These are phyloP conservation scores for Hypomecis punctinalis DNA, from an alignment of 2,888 invertebrate genomes.

Conservation along the genomic window DNA sequence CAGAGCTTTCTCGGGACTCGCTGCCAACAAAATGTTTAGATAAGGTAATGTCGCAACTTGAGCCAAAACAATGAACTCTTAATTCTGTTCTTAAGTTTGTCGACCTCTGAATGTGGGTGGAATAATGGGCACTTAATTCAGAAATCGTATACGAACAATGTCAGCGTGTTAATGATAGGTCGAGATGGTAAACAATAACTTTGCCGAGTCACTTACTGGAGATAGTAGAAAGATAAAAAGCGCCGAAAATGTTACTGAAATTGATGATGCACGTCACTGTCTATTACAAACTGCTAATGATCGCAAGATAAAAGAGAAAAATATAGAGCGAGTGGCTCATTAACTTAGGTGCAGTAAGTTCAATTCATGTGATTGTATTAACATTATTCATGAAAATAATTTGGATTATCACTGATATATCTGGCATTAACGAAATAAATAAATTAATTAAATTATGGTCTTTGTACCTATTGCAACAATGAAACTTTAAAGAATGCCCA, in stretches of 20 bases:
- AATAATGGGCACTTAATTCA: slow-evolving; percentile 47
- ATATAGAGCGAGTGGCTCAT: no score
- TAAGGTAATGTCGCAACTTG: slow-evolving; percentile 74
- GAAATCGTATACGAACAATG: slow-evolving; percentile 49
- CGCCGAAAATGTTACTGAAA: slow-evolving; percentile 11
- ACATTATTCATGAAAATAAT: no score
- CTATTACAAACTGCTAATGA: neutral
- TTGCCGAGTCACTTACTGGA: slow-evolving; percentile 25
- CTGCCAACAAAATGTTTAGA: slow-evolving; percentile 66
- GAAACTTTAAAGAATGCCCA: no score
- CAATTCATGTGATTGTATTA: no score
- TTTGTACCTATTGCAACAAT: no score
- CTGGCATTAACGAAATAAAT: no score
- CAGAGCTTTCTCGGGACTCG: slow-evolving; percentile 57
- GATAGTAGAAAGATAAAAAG: slow-evolving; percentile 16
- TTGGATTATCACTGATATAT: no score
- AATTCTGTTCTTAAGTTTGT: slow-evolving; percentile 72
- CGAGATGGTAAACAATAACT: slow-evolving; percentile 32
- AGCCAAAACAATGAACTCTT: slow-evolving; percentile 76
- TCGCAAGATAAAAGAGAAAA: neutral
- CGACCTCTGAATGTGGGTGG: slow-evolving; percentile 63
- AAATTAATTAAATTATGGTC: no score
- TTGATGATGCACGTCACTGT: neutral
- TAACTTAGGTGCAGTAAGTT: no score
- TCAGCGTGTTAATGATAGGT: slow-evolving; percentile 44